Evolutionary conservation across 2,888 invertebrate species (phyloP), one percentile per base, ranked within the genome.

Genomic region (Bellardia bayeri): DNA sequence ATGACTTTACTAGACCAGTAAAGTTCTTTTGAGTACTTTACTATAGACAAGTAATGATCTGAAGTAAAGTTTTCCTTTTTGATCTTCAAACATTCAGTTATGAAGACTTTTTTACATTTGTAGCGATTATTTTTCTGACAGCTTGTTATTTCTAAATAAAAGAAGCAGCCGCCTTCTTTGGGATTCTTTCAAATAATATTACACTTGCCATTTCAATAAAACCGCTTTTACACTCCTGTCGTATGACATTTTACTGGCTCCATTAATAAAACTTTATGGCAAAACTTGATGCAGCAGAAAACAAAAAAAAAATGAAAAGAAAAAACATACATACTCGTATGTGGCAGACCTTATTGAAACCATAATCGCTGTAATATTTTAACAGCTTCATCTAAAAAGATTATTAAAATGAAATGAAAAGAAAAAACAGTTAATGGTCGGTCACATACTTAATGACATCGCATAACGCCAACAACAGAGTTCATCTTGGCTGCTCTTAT

Each of bases 311-410:
- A 71, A 37, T 63, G 66, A 33, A 30, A 23, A 40, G 13, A 61
- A 54, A 51, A 14, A 61, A 13, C 61, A 71, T 69, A 4, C 16
- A 49, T 23, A 42, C 56, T n/a, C 64, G 40, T 23, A 13, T 16
- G 16, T 14, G 23, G 30, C 23, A 23, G 37, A 58, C 58, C 49
- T 56, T 49, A 66, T 58, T 82, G 51, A 58, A 74, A 58, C 51
- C 72, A 58, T 72, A 78, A 86, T 76, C 78, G 76, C 33, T 71
- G 80, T 71, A 83, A 83, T 83, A 76, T 78, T 86, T 87, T 76
- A 76, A 82, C 66, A 80, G 83, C 83, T 87, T 80, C 83, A 80
- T 80, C 64, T 64, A 49, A 37, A 80, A 66, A 63, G 42, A 82
- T 80, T 86, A 79, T 71, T 82, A 51, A 64, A 63, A 8, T 8